phyloP scores from a whole-genome alignment of 2,888 invertebrate genomes.

The Corythucha ciliata region DNA sequence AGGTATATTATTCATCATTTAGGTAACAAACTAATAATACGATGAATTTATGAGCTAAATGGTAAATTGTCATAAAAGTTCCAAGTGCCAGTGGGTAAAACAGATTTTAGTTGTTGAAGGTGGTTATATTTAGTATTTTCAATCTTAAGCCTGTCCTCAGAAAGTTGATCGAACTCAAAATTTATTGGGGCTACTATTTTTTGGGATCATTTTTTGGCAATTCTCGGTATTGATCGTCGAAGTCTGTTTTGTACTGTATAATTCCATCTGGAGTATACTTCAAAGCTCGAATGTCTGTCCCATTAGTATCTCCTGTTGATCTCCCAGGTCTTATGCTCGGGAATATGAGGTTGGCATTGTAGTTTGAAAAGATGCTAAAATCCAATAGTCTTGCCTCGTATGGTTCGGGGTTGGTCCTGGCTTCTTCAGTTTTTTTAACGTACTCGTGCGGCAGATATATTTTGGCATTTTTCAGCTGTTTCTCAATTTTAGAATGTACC shows the following conservation, averaged over 20 bases:
- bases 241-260: slow-evolving; percentile 22
- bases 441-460: slow-evolving; percentile 16
- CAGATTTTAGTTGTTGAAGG: too few species aligned
- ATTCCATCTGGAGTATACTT: slow-evolving; percentile 12
- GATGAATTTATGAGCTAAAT: too few species aligned
- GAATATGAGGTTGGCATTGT: slow-evolving; percentile 1
- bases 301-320: slow-evolving; percentile 5
- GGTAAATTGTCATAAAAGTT: too few species aligned
- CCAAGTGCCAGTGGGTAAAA: too few species aligned
- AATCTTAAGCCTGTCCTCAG: too few species aligned
- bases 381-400: slow-evolving; percentile 8
- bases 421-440: slow-evolving; percentile 18
- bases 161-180: too few species aligned
- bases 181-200: too few species aligned
- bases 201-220: too few species aligned
- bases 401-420: slow-evolving; percentile 12
- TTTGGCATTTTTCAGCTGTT: not conserved
- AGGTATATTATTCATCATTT: too few species aligned
- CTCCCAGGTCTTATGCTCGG: slow-evolving; percentile 15
- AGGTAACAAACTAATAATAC: too few species aligned
- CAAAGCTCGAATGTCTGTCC: slow-evolving; percentile 8
- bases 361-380: not conserved
- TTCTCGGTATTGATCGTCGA: slow-evolving; percentile 15
- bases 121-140: too few species aligned
- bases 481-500: slow-evolving; percentile 5